Evolutionary conservation across 2,797 vertebrate genomes (phyloP).

Genomic region (Galagoides demidoff): DNA sequence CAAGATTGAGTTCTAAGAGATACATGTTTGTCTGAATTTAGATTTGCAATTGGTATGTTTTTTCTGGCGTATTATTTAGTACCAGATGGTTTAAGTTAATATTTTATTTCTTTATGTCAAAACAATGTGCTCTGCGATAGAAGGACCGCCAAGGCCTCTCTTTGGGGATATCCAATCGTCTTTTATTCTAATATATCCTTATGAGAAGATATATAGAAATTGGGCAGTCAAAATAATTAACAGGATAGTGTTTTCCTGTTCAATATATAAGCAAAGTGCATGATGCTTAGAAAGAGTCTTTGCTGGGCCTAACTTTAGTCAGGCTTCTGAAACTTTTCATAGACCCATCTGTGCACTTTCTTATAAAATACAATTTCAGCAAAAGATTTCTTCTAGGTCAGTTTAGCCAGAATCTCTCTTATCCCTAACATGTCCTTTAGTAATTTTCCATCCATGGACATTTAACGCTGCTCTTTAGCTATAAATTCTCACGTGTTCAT

Average conservation of each 20-base stretch:
- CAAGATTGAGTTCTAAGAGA: background rate
- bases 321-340: background rate
- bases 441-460: background rate
- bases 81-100: background rate
- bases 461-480: background rate
- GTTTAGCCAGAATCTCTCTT: background rate
- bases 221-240: slow-evolving; percentile 18
- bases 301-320: background rate
- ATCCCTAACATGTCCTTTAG: background rate
- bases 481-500: background rate
- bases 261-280: background rate
- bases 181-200: background rate
- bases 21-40: background rate
- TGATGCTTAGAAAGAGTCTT: background rate
- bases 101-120: background rate
- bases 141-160: background rate
- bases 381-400: background rate
- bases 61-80: background rate
- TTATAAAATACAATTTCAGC: background rate
- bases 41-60: background rate
- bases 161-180: background rate
- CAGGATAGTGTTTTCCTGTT: background rate
- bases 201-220: background rate
- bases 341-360: background rate
- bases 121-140: background rate